Evolutionary conservation across 2,113 vertebrate species (phyloP).

Genomic region (Leiothrix lutea): DNA sequence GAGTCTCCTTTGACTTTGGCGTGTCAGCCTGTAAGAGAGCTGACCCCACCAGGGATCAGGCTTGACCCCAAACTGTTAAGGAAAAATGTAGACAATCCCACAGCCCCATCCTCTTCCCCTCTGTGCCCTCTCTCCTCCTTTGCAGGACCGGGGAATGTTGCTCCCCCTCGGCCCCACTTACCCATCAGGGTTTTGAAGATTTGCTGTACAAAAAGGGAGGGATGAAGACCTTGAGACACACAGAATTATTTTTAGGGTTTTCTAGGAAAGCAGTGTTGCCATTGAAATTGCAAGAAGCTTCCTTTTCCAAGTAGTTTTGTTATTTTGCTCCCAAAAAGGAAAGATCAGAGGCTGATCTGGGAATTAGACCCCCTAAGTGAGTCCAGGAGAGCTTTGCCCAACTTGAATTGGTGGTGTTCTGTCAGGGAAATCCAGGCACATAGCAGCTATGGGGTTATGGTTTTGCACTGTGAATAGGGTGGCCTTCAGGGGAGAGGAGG

Average conservation of each 20-base stretch:
- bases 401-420: fast-evolving
- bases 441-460: fast-evolving
- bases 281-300: not conserved
- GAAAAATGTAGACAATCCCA: conserved; percentile 43
- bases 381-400: not conserved
- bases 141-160: not conserved
- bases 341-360: not conserved
- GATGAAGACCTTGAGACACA: fast-evolving
- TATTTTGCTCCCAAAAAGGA: not conserved
- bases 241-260: not conserved
- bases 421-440: fast-evolving
- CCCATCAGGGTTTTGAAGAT: not conserved
- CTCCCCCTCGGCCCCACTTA: not conserved
- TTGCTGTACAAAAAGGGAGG: not conserved
- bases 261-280: not conserved
- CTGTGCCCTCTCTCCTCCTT: not conserved
- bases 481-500: not conserved
- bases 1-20: conserved; percentile 63
- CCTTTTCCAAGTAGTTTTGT: not conserved
- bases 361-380: not conserved
- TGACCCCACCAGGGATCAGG: conserved; percentile 59
- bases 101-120: not conserved
- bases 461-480: not conserved
- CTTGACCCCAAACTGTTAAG: conserved; percentile 71
- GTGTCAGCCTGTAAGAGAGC: conserved; percentile 60